Base-by-base conservation (phyloP, 2,797 vertebrate genomes). In the Eidolon dupreanum region DNA sequence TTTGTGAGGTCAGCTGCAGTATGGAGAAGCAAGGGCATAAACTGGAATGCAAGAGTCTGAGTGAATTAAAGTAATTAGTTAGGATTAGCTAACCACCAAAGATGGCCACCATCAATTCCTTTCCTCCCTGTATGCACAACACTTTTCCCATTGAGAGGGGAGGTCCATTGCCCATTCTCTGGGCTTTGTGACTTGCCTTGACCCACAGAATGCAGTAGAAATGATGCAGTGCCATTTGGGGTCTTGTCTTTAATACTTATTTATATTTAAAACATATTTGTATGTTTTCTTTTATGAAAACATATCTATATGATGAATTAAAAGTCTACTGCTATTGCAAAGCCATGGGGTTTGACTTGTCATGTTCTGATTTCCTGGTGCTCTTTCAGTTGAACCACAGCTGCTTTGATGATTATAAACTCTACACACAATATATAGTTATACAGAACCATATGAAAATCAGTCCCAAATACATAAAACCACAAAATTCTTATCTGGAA, bases 401-500 rank as follows among this genome's bases (percentile, higher is more conserved):
- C 53, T 36, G 36, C 17, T 81, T 38, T 28, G 81, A 59, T 88
- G 74, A 85, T 79, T 90, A 93, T 36, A 93, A 93, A 87, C 26
- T 11, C 61, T 7, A 68, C 36, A 74, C 17, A 93, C 63, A 41
- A 22, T 31, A 4, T 33, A 61, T 16, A 24, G 38, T 85, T 49
- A 77, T 17, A 63, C 6, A 78, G 33, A 96, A 65, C 49, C 63
- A 74, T 68, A 78, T 61, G 55, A 93, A 89, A 91, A 88, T 41
- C 49, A 36, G 61, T 63, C 81, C 31, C 93, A 82, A 49, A 93
- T 55, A 71, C 17, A 57, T 26, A 55, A 87, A 87, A 78, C 78
- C 88, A 87, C 31, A 65, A 74, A 55, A 78, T 65, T 33, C 33
- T 87, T 94, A 59, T 22, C 38, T 93, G 65, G 77, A 79, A 93